These are phyloP conservation scores for Eunapius fragilis DNA, from an alignment of 37 sponge, comb jelly and placozoan species.

Conservation along the genomic window DNA sequence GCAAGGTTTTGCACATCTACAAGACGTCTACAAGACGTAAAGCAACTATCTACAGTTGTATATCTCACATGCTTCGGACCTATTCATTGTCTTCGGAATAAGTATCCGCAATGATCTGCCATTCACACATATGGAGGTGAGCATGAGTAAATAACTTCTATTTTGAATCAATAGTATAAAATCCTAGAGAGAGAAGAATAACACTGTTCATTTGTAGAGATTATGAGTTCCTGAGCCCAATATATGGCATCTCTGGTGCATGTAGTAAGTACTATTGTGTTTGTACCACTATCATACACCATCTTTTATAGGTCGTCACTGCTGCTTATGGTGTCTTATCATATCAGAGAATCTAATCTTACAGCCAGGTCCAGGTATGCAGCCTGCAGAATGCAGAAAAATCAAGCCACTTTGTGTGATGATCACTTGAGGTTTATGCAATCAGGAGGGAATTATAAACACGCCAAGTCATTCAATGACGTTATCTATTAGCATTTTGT, in stretches of 20 bases:
- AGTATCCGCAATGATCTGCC: too few relatives aligned
- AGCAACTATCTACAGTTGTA: too few relatives aligned
- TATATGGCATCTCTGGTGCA: slow-evolving; percentile 41
- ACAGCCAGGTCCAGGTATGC: neutral
- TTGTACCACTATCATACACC: too few relatives aligned
- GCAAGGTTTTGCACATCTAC: too few relatives aligned
- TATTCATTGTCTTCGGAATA: too few relatives aligned
- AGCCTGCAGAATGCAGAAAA: neutral
- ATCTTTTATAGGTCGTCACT: too few relatives aligned
- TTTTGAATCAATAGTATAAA: neutral
- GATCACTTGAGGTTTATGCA: slow-evolving; percentile 1
- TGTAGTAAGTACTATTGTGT: neutral
- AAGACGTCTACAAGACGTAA: too few relatives aligned
- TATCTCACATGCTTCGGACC: too few relatives aligned
- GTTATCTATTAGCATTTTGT: slow-evolving; percentile 12
- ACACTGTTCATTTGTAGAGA: slow-evolving; percentile 37
- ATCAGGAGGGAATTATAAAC: slow-evolving; percentile 1
- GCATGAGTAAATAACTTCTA: neutral
- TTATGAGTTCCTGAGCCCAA: slow-evolving; percentile 26
- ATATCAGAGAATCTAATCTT: neutral
- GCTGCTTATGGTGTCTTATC: slow-evolving; percentile 40
- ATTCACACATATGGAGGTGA: neutral
- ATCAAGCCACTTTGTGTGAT: neutral
- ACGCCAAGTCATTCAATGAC: slow-evolving; percentile 43
- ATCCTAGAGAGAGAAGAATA: slow-evolving; percentile 22